phyloP scores from a whole-genome alignment of 2,888 invertebrate genomes.

The Alsophila aescularia region DNA sequence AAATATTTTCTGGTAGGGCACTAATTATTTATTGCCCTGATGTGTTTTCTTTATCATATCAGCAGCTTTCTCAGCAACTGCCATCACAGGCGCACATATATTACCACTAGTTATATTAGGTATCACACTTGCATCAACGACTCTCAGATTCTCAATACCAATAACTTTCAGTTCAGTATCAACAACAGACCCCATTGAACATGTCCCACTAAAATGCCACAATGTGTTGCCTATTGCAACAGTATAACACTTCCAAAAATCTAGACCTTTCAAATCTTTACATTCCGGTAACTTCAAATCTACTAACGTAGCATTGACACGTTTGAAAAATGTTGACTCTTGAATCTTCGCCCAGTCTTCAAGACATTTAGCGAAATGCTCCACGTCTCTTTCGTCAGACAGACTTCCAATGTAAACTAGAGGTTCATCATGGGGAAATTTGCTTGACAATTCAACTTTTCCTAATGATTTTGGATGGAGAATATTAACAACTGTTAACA shows the following conservation, averaged over 20 bases:
- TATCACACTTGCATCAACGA: too few relatives aligned
- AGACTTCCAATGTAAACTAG: conserved; percentile 30
- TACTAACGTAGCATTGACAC: conserved; percentile 35
- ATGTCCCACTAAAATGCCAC: conserved; percentile 88
- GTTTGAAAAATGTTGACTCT: conserved; percentile 34
- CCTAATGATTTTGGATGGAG: conserved; percentile 71
- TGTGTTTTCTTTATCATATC: too few relatives aligned
- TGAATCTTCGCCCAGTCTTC: conserved; percentile 34
- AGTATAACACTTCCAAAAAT: conserved; percentile 48
- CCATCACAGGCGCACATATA: too few relatives aligned
- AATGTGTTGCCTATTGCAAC: conserved; percentile 80
- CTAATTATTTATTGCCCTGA: too few relatives aligned
- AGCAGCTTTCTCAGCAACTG: too few relatives aligned
- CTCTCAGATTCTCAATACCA: too few relatives aligned
- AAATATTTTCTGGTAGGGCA: too few relatives aligned
- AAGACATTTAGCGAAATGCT: conserved; percentile 13
- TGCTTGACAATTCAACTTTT: conserved; percentile 36
- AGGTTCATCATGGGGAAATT: conserved; percentile 39
- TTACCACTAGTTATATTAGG: too few relatives aligned
- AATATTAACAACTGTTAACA: conserved; percentile 1
- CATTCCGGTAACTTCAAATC: conserved; percentile 40
- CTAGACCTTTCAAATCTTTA: conserved; percentile 24
- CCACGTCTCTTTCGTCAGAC: conserved; percentile 23
- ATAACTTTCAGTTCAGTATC: conserved; percentile 4
- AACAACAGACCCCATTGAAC: conserved; percentile 89